phyloP scores from a whole-genome alignment of 2,797 vertebrate species.

The Jordanella pulchra region DNA sequence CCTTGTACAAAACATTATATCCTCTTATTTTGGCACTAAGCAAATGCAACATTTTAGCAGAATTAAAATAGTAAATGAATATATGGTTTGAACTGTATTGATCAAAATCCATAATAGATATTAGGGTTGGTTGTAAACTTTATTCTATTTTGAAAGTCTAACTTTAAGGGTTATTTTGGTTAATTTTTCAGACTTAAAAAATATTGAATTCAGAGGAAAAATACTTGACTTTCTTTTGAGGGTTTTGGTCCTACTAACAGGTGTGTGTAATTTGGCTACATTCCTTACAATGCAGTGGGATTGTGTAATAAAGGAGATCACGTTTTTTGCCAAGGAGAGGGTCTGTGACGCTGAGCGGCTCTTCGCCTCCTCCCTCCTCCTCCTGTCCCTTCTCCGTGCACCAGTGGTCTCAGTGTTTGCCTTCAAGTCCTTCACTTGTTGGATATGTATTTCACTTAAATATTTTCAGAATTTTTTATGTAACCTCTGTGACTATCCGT shows the following conservation, averaged over 20 bases:
- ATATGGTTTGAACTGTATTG: not conserved
- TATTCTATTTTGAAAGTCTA: not conserved
- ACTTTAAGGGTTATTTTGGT: too few relatives aligned
- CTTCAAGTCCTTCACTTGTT: slow-evolving; percentile 53
- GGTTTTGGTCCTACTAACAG: not conserved
- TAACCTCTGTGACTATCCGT: not conserved
- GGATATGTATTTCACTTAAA: slow-evolving; percentile 35
- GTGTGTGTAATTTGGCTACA: not conserved
- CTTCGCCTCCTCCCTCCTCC: slow-evolving; percentile 29
- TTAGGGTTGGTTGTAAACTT: not conserved
- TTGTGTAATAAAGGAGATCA: slow-evolving; percentile 5
- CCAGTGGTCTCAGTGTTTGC: slow-evolving; percentile 48
- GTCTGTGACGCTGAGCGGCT: slow-evolving; percentile 46
- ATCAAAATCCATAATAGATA: not conserved
- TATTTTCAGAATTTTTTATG: slow-evolving; percentile 4
- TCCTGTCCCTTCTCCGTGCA: slow-evolving; percentile 35
- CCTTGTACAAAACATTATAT: too few relatives aligned
- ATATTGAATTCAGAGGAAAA: not conserved
- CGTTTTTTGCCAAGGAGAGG: slow-evolving; percentile 11
- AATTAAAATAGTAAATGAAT: not conserved
- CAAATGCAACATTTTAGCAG: too few relatives aligned
- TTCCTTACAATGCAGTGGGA: not conserved
- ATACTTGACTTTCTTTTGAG: not conserved
- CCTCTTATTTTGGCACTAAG: too few relatives aligned
- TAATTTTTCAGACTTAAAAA: not conserved